Conservation (phyloP, 2,797 vertebrate genomes). For the Glossophaga mutica region DNA sequence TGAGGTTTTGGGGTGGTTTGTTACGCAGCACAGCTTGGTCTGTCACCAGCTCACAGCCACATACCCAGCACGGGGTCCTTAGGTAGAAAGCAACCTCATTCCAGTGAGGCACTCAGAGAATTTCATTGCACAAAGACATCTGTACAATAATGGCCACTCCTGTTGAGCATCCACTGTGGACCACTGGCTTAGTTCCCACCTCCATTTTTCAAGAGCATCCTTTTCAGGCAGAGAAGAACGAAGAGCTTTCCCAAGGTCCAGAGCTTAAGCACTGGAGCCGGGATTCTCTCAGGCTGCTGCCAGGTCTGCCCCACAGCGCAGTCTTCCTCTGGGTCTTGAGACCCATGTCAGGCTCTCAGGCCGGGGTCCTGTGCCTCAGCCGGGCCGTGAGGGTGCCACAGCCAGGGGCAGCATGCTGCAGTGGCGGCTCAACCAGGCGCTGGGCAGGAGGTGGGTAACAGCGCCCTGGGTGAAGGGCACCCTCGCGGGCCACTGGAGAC, state of each 20-base stretch:
- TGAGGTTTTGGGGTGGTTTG: neutral
- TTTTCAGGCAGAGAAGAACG: neutral
- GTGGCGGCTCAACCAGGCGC: fast-evolving
- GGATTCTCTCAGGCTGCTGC: neutral
- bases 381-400: too few species aligned
- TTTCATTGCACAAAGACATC: neutral
- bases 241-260: neutral
- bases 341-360: neutral
- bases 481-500: fast-evolving
- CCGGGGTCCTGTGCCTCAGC: neutral
- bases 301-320: fast-evolving
- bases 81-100: neutral
- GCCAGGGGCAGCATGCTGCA: neutral
- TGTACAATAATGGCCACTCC: fast-evolving
- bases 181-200: neutral
- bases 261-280: neutral
- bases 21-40: neutral
- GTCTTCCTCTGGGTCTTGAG: neutral
- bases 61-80: neutral
- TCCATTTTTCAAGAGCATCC: neutral
- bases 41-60: fast-evolving
- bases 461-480: neutral
- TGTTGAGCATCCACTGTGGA: fast-evolving
- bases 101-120: neutral
- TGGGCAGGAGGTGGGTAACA: fast-evolving